A percentile compares a stretch with the other conserved stretches of the same genome.
Conservation (phyloP, 2,797 vertebrate species). For the Melanotaenia trifasciata region DNA sequence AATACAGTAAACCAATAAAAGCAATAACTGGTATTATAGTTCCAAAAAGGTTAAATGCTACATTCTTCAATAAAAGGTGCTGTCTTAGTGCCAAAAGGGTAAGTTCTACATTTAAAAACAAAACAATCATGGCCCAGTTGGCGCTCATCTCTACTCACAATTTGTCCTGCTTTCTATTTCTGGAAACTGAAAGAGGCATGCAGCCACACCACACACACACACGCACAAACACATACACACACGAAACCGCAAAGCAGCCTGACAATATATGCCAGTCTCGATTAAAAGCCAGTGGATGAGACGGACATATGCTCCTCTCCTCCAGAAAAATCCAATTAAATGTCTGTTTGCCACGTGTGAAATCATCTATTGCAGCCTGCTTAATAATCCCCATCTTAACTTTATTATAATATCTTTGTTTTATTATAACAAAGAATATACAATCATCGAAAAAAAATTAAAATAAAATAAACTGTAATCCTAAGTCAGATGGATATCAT, state of each 20-base stretch:
- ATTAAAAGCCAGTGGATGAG: slow-evolving; percentile 59
- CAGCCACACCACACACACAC: slow-evolving; percentile 19
- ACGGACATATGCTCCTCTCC: slow-evolving; percentile 54
- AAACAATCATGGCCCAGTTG: slow-evolving; percentile 60
- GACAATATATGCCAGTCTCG: slow-evolving; percentile 65
- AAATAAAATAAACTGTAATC: neutral
- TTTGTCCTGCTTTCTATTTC: slow-evolving; percentile 78
- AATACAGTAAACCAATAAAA: neutral
- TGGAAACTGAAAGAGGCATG: slow-evolving; percentile 71
- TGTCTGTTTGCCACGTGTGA: slow-evolving; percentile 24
- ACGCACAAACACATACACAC: slow-evolving; percentile 22
- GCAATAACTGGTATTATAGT: neutral
- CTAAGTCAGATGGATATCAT: slow-evolving; percentile 1
- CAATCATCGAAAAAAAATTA: neutral
- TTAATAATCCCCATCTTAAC: slow-evolving; percentile 4
- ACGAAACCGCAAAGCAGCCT: slow-evolving; percentile 42
- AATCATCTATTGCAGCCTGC: slow-evolving; percentile 11
- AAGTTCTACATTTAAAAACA: neutral
- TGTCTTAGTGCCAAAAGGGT: slow-evolving; percentile 4
- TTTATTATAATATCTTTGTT: neutral
- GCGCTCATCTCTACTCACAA: slow-evolving; percentile 55
- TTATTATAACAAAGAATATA: too few relatives aligned
- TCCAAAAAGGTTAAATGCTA: neutral
- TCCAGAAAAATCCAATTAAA: slow-evolving; percentile 58
- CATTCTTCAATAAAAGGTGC: neutral